Conservation (phyloP, 1,140 invertebrate genomes). For the Polypedilum vanderplanki region DNA sequence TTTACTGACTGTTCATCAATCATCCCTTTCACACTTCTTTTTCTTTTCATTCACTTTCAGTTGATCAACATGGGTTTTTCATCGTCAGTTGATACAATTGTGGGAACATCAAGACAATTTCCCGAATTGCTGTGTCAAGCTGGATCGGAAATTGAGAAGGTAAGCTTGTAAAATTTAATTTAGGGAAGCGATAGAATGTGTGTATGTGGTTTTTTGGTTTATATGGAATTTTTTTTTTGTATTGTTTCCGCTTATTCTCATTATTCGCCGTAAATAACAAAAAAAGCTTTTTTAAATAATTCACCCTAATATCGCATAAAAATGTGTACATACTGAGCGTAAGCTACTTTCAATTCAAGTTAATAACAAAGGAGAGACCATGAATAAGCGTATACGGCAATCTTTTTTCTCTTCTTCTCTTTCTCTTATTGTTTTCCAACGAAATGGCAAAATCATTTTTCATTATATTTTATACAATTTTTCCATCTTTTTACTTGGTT, state of each 20-base stretch:
- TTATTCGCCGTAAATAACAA: not conserved
- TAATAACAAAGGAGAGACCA: not conserved
- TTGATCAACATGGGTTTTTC: constrained; percentile 10
- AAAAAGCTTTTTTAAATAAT: not conserved
- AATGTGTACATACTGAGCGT: not conserved
- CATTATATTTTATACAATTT: too few species aligned
- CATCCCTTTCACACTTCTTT: not conserved
- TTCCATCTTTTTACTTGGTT: too few species aligned
- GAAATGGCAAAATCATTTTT: too few species aligned
- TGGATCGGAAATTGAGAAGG: constrained; percentile 7
- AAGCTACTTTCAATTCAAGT: not conserved
- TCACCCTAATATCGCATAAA: not conserved
- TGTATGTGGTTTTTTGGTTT: too few species aligned
- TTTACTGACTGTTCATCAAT: not conserved
- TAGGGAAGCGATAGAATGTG: too few species aligned
- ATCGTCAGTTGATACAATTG: constrained; percentile 10
- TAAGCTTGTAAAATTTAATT: not conserved
- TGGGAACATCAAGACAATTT: constrained; percentile 17
- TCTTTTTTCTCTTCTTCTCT: too few species aligned
- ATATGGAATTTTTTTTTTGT: not conserved
- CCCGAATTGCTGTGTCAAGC: not conserved
- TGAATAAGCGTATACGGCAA: not conserved
- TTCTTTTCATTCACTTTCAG: not conserved
- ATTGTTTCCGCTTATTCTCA: not conserved
- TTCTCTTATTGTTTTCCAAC: too few species aligned